phyloP scores from a whole-genome alignment of 2,113 vertebrate genomes.

The Semnornis frantzii region DNA sequence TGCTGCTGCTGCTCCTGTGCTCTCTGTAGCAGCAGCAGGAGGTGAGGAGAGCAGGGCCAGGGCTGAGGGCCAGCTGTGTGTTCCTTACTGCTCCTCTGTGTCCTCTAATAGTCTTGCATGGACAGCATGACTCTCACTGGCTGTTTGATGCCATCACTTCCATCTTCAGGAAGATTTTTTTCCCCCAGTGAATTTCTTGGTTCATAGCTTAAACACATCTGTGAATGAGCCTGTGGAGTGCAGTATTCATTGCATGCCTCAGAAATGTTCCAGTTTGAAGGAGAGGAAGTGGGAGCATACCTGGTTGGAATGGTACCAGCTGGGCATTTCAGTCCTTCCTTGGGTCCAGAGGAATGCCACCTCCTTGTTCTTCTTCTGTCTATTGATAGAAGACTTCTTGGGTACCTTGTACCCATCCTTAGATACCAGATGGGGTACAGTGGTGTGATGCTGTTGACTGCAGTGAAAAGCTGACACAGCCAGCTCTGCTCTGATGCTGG shows the following conservation, averaged over 20 bases:
- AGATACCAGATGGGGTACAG: background rate
- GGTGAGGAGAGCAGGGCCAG: background rate
- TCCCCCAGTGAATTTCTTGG: background rate
- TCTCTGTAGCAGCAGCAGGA: background rate
- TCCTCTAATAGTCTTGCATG: background rate
- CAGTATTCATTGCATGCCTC: background rate
- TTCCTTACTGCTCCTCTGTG: background rate
- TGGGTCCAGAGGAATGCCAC: background rate
- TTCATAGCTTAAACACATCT: background rate
- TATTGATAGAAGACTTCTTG: background rate
- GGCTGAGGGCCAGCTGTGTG: background rate
- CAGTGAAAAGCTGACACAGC: background rate
- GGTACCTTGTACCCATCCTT: background rate
- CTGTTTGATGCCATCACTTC: background rate
- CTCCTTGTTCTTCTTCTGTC: background rate
- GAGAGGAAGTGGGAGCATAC: background rate
- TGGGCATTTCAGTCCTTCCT: background rate
- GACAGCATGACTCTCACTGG: background rate
- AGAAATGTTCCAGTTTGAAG: background rate
- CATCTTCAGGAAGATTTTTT: background rate
- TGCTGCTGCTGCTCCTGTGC: no score
- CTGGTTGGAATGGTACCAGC: background rate
- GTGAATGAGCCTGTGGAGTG: background rate
- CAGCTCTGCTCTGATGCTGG: background rate
- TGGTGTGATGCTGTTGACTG: background rate